Conservation (phyloP, 2,888 invertebrate genomes). For the Eilema sororculum region DNA sequence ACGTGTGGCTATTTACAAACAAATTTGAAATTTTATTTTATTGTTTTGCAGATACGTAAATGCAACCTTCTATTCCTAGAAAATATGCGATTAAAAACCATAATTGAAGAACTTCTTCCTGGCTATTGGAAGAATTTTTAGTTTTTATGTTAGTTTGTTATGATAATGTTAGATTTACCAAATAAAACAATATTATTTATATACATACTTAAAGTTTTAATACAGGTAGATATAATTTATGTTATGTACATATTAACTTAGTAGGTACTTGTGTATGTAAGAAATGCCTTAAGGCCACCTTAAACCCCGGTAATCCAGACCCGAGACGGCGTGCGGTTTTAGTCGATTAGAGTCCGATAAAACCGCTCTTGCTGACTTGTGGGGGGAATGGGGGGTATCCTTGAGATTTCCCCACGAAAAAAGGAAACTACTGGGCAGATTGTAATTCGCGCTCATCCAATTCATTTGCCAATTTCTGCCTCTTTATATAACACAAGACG, state of each 20-base stretch:
- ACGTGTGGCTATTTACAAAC: too few species aligned
- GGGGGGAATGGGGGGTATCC: too few species aligned
- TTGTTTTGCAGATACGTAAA: conserved; percentile 68
- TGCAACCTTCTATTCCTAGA: conserved; percentile 75
- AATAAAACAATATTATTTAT: conserved; percentile 4
- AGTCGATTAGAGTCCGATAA: too few species aligned
- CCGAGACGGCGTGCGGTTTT: too few species aligned
- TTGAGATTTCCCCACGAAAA: too few species aligned
- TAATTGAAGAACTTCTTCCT: conserved; percentile 63
- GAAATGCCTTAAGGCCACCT: too few species aligned
- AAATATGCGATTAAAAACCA: conserved; percentile 71
- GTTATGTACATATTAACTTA: neutral
- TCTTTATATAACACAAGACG: conserved; percentile 93
- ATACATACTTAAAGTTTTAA: neutral
- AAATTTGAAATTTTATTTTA: neutral
- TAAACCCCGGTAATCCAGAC: too few species aligned
- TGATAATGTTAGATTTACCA: neutral
- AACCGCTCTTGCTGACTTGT: too few species aligned
- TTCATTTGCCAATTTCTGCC: conserved; percentile 67
- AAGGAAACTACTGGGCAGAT: neutral
- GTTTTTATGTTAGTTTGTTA: conserved; percentile 1
- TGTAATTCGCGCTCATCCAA: neutral
- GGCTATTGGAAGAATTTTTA: conserved; percentile 34
- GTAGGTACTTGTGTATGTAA: too few species aligned
- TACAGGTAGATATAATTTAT: neutral